phyloP scores from a whole-genome alignment of 2,113 vertebrate genomes.

The Xenopus laevis region DNA sequence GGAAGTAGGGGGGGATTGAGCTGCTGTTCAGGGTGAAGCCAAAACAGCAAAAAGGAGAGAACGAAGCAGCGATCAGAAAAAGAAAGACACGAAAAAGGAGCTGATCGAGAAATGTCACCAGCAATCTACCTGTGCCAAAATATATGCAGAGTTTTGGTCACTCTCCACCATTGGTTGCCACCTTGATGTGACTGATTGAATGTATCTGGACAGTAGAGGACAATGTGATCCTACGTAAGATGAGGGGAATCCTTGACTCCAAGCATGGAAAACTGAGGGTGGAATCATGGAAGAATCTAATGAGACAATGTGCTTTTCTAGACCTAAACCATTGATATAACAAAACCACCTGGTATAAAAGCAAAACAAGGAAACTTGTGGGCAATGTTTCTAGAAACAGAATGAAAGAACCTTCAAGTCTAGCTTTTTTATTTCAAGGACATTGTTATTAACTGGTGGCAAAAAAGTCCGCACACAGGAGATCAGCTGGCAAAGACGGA shows the following conservation, averaged over 20 bases:
- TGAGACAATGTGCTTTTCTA: not conserved
- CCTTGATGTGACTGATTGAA: slow-evolving; percentile 33
- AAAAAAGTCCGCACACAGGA: slow-evolving; percentile 7
- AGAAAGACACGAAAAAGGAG: slow-evolving; percentile 51
- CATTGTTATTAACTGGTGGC: slow-evolving; percentile 7
- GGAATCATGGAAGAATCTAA: slow-evolving; percentile 11
- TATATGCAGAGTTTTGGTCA: slow-evolving; percentile 57
- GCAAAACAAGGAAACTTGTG: slow-evolving; percentile 1
- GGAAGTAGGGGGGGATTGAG: slow-evolving; percentile 39
- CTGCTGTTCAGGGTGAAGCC: slow-evolving; percentile 59
- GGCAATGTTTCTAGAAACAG: slow-evolving; percentile 1
- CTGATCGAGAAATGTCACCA: slow-evolving; percentile 55
- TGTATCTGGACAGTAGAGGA: slow-evolving; percentile 58
- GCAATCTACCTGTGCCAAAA: slow-evolving; percentile 50
- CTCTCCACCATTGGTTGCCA: slow-evolving; percentile 51
- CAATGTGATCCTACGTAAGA: slow-evolving; percentile 62
- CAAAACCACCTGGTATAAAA: slow-evolving; percentile 20
- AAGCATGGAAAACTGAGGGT: slow-evolving; percentile 56
- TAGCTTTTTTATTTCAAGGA: slow-evolving; percentile 9
- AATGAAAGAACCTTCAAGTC: not conserved
- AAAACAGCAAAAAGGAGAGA: slow-evolving; percentile 54
- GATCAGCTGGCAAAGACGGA: slow-evolving; percentile 18
- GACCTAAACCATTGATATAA: not conserved
- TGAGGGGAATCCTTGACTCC: slow-evolving; percentile 74
- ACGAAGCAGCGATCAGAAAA: slow-evolving; percentile 49